phyloP scores from a whole-genome alignment of 2,888 invertebrate genomes.

The Eulithis testata region DNA sequence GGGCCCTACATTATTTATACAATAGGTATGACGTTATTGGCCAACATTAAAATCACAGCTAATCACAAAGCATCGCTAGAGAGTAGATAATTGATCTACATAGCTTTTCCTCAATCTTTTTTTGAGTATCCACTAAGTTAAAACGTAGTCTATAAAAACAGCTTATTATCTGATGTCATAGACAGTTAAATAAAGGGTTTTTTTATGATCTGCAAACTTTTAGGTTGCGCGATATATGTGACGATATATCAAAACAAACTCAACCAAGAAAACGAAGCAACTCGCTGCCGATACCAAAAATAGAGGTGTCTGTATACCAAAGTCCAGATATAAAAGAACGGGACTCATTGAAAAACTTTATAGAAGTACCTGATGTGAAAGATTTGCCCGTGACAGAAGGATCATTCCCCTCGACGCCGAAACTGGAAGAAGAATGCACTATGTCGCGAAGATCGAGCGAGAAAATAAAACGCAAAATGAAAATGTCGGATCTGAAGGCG shows the following conservation, averaged over 20 bases:
- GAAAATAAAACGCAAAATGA: constrained; percentile 93
- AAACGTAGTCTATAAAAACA: no score
- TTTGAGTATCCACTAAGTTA: no score
- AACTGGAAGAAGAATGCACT: constrained; percentile 69
- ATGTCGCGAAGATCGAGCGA: constrained; percentile 89
- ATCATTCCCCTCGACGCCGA: constrained; percentile 61
- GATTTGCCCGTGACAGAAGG: constrained; percentile 87
- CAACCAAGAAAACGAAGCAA: constrained; percentile 95
- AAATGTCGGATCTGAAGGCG: constrained; percentile 95
- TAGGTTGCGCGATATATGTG: constrained; percentile 95
- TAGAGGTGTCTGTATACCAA: constrained; percentile 94
- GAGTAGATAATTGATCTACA: not conserved
- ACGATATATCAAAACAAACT: constrained; percentile 90
- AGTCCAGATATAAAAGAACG: constrained; percentile 88
- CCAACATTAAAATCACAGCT: not conserved
- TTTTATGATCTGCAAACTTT: not conserved
- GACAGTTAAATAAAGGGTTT: no score
- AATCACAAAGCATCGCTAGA: no score
- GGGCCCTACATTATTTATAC: constrained; percentile 97
- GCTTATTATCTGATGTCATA: no score
- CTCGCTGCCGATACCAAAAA: constrained; percentile 96
- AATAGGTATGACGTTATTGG: constrained; percentile 88
- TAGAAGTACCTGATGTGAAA: constrained; percentile 90
- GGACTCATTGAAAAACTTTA: constrained; percentile 89
- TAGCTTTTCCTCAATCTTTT: no score